Percentiles rank a stretch among this genome's conserved stretches.
phyloP scores from a whole-genome alignment of 2,113 vertebrate genomes.

The Bostrychus sinensis region DNA sequence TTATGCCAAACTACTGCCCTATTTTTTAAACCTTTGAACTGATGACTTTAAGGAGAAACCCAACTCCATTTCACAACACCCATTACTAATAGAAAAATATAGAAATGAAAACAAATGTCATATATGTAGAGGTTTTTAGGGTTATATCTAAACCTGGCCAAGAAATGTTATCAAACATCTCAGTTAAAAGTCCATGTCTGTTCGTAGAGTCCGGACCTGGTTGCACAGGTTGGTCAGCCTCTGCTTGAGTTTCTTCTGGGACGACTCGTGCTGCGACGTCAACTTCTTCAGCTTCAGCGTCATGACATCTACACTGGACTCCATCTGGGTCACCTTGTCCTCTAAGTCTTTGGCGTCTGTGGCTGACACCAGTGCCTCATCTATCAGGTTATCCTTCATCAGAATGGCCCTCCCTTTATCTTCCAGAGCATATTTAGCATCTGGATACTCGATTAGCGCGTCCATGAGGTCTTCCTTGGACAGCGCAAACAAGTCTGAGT shows the following conservation, averaged over 20 bases:
- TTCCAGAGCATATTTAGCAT: slow-evolving; percentile 64
- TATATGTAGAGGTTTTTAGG: no score
- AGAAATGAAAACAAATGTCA: no score
- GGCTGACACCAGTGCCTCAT: slow-evolving; percentile 40
- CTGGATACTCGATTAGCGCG: slow-evolving; percentile 68
- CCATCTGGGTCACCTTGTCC: slow-evolving; percentile 83
- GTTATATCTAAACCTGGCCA: no score
- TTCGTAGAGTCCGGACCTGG: slow-evolving; percentile 60
- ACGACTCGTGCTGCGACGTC: slow-evolving; percentile 78
- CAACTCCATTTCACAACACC: no score
- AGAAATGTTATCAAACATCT: slow-evolving; percentile 5
- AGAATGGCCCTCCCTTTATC: slow-evolving; percentile 71
- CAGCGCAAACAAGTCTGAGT: slow-evolving; percentile 73
- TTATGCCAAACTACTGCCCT: no score
- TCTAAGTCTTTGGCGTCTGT: slow-evolving; percentile 86
- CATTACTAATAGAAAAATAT: no score
- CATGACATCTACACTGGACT: slow-evolving; percentile 82
- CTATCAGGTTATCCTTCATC: slow-evolving; percentile 76
- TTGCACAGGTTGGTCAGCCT: slow-evolving; percentile 86
- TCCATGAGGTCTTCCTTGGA: slow-evolving; percentile 77
- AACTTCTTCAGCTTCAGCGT: slow-evolving; percentile 84
- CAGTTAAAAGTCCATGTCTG: background rate
- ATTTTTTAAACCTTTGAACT: no score
- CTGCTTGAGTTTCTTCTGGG: slow-evolving; percentile 88
- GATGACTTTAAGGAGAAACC: no score